A percentile compares a stretch with the other conserved stretches of the same genome.
Evolutionary conservation across 1,140 invertebrate genomes (phyloP).

Genomic region (Brachionus calyciflorus): DNA sequence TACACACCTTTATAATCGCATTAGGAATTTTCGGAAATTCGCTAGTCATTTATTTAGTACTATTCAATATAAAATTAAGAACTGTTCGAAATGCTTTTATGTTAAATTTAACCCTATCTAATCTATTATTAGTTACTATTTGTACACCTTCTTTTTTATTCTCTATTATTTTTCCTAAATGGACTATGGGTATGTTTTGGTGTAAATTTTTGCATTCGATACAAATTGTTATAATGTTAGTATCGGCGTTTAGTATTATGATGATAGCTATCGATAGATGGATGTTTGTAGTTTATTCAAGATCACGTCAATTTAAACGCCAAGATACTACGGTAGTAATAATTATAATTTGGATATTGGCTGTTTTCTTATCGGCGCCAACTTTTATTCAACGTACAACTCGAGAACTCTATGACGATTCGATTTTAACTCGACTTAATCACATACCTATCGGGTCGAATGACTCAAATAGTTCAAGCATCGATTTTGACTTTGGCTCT

Average conservation of each 20-base stretch:
- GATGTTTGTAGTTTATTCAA: constrained; percentile 38
- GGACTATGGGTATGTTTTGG: constrained; percentile 28
- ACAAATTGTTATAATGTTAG: constrained; percentile 39
- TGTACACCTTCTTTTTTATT: constrained; percentile 37
- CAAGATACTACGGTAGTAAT: constrained; percentile 13
- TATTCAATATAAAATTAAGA: constrained; percentile 5
- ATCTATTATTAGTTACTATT: constrained; percentile 27
- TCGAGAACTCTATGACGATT: constrained; percentile 1
- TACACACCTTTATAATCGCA: constrained; percentile 36
- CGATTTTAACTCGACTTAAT: not conserved
- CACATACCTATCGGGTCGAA: not conserved
- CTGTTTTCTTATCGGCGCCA: constrained; percentile 9
- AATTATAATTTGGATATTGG: constrained; percentile 14
- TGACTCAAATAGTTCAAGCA: no score
- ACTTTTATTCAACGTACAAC: constrained; percentile 33
- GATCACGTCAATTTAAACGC: constrained; percentile 12
- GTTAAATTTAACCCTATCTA: constrained; percentile 25
- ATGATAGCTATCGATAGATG: constrained; percentile 44
- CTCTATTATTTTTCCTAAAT: constrained; percentile 23
- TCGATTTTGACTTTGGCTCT: not conserved
- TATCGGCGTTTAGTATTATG: constrained; percentile 43
- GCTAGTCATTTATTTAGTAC: constrained; percentile 23
- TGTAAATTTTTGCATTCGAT: constrained; percentile 43
- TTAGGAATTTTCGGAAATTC: constrained; percentile 39
- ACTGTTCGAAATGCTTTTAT: constrained; percentile 45